A percentile compares a stretch with the other conserved stretches of the same genome.
Evolutionary conservation across 2,797 vertebrate genomes (phyloP).

Genomic region (Danio tinwini): DNA sequence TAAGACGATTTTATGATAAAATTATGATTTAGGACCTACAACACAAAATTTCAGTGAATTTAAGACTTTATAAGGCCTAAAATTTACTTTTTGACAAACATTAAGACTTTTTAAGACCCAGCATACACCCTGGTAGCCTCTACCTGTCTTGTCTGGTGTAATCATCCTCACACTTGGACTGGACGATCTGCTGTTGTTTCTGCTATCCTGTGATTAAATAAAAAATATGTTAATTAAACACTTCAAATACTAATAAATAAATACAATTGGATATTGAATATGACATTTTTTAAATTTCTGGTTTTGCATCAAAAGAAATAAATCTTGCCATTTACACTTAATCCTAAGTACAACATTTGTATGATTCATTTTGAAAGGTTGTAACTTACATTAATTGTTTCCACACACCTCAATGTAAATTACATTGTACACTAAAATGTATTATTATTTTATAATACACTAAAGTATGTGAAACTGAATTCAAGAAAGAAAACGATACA

Average conservation of each 20-base stretch:
- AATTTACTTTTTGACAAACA: no score
- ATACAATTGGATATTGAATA: not conserved
- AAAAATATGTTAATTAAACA: not conserved
- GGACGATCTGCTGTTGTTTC: constrained; percentile 94
- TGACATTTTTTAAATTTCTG: not conserved
- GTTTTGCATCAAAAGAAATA: not conserved
- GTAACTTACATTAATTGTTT: constrained; percentile 8
- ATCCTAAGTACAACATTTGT: not conserved
- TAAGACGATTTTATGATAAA: no score
- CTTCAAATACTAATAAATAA: not conserved
- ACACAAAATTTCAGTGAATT: no score
- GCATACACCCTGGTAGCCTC: no score
- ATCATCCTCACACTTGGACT: constrained; percentile 97
- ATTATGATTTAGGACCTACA: no score
- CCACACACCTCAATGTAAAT: not conserved
- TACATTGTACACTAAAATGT: not conserved
- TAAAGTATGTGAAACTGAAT: not conserved
- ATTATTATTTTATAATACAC: not conserved
- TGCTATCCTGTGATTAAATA: constrained; percentile 81
- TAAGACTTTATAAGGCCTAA: no score
- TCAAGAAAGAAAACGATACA: no score
- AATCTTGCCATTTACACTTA: not conserved
- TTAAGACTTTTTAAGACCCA: no score
- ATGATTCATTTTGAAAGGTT: not conserved
- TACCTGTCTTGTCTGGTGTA: constrained; percentile 88